phyloP scores from a whole-genome alignment of 2,888 invertebrate genomes.

The Rhorus exstirpatorius region DNA sequence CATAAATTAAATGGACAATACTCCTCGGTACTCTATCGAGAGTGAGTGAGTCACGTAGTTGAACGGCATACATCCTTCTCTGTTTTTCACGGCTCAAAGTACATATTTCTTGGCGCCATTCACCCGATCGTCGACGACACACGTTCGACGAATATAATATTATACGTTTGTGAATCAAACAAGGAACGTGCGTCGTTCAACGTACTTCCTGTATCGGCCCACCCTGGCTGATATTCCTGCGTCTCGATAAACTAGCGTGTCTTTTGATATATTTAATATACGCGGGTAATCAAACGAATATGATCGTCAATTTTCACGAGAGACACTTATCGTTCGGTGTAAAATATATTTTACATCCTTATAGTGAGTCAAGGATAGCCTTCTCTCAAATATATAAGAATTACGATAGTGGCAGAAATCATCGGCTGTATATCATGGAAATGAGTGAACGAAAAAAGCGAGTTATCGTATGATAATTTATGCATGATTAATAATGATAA shows the following conservation, averaged over 20 bases:
- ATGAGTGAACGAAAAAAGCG: neutral
- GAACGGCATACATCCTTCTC: constrained; percentile 43
- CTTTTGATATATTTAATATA: constrained; percentile 47
- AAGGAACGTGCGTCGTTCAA: constrained; percentile 34
- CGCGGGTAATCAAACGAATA: constrained; percentile 46
- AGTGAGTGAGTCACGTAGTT: neutral
- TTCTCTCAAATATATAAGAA: constrained; percentile 26
- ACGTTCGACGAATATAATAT: constrained; percentile 44
- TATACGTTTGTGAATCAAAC: constrained; percentile 36
- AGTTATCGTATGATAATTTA: constrained; percentile 26
- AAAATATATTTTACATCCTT: constrained; percentile 13
- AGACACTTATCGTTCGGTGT: constrained; percentile 27
- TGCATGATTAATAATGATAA: neutral
- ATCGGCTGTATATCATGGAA: constrained; percentile 9
- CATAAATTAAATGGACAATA: constrained; percentile 56
- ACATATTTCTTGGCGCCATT: constrained; percentile 60
- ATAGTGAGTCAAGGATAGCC: neutral
- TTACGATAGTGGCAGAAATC: constrained; percentile 3
- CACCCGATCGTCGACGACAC: constrained; percentile 35
- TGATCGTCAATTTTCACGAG: constrained; percentile 39
- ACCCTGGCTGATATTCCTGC: constrained; percentile 44
- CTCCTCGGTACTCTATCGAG: neutral
- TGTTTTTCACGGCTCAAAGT: constrained; percentile 41
- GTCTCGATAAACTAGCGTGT: constrained; percentile 50
- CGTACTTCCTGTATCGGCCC: constrained; percentile 64